Evolutionary conservation across 1,140 invertebrate species (phyloP).

Genomic region (Drosophila sulfurigaster): DNA sequence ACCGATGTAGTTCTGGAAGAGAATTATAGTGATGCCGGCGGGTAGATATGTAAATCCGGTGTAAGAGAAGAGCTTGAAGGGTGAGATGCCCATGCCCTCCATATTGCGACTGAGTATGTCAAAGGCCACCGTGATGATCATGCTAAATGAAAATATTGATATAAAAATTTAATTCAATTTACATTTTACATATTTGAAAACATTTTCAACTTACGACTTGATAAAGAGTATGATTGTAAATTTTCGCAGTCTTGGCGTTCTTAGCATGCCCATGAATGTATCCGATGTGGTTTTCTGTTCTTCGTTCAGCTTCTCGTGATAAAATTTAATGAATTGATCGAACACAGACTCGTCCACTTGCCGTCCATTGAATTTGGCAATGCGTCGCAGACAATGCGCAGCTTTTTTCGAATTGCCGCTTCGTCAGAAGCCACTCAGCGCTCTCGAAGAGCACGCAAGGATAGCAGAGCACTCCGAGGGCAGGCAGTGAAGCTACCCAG

Average conservation of each 20-base stretch:
- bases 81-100: constrained; percentile 86
- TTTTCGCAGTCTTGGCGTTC: constrained; percentile 86
- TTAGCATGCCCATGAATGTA: constrained; percentile 85
- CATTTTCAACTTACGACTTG: constrained; percentile 86
- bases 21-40: constrained; percentile 86
- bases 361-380: constrained; percentile 86
- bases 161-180: too few relatives aligned
- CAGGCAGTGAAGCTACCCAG: constrained; percentile 85
- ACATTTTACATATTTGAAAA: not conserved
- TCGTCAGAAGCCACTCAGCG: constrained; percentile 87
- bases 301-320: constrained; percentile 58
- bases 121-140: constrained; percentile 87
- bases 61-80: constrained; percentile 86
- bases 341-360: constrained; percentile 85
- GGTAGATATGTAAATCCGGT: constrained; percentile 86
- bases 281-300: constrained; percentile 52
- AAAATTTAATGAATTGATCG: constrained; percentile 80
- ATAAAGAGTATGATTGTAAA: constrained; percentile 87
- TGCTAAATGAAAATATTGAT: constrained; percentile 69
- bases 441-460: constrained; percentile 87
- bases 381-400: constrained; percentile 85
- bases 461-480: constrained; percentile 85
- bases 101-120: constrained; percentile 88
- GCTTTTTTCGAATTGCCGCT: constrained; percentile 86
- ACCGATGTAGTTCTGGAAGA: constrained; percentile 87